phyloP scores from a whole-genome alignment of 2,888 invertebrate genomes.

The Metallyticus violacea region DNA sequence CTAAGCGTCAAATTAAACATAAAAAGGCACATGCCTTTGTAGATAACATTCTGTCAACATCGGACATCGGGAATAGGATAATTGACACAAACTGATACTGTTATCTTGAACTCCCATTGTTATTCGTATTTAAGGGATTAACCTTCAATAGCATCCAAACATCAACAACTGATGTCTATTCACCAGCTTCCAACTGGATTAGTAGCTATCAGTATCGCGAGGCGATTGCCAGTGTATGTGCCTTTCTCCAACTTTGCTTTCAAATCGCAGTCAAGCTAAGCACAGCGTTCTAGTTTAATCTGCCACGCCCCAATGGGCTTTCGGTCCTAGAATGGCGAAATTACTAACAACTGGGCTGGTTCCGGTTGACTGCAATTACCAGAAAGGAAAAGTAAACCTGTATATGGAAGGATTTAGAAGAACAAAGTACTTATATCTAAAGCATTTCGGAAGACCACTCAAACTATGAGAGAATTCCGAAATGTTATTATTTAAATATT shows the following conservation, averaged over 20 bases:
- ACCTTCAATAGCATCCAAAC: background rate
- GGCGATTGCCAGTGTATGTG: too few species aligned
- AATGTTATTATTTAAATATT: too few species aligned
- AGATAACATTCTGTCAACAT: background rate
- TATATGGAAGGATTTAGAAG: too few species aligned
- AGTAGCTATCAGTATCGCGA: too few species aligned
- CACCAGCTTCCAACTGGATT: too few species aligned
- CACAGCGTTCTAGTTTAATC: background rate
- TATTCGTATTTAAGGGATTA: background rate
- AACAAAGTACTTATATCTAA: too few species aligned
- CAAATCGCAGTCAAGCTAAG: background rate
- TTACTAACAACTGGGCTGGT: background rate
- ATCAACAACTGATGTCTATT: background rate
- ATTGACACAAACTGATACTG: background rate
- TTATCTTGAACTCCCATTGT: background rate
- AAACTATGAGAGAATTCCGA: too few species aligned
- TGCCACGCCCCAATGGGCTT: background rate
- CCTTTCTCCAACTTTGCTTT: background rate
- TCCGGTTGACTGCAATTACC: background rate
- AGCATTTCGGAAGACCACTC: too few species aligned
- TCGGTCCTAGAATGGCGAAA: background rate
- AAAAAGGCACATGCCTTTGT: background rate
- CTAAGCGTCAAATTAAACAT: too few species aligned
- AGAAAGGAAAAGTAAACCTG: too few species aligned
- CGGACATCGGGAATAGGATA: background rate